phyloP scores from a whole-genome alignment of 1,140 invertebrate genomes.

The Drosophila arizonae region DNA sequence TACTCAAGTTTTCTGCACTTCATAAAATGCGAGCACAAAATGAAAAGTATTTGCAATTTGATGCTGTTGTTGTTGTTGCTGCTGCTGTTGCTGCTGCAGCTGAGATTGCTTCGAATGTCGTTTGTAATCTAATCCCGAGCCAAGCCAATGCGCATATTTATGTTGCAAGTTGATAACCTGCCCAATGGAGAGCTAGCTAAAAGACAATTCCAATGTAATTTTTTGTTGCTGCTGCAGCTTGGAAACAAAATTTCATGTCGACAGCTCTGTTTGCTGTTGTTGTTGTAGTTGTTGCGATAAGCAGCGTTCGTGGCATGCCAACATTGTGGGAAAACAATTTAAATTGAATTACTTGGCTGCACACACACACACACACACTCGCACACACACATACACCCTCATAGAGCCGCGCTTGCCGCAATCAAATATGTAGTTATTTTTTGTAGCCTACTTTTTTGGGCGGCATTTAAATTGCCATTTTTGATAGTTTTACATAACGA shows the following conservation, averaged over 20 bases:
- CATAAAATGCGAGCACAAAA: constrained; percentile 36
- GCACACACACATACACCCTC: neutral
- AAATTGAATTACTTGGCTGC: constrained; percentile 47
- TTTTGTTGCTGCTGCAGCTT: neutral
- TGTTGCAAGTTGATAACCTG: constrained; percentile 38
- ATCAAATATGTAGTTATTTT: constrained; percentile 40
- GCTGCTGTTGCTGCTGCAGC: neutral
- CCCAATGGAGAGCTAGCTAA: constrained; percentile 12
- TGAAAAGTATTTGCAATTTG: constrained; percentile 43
- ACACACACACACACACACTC: constrained; percentile 8
- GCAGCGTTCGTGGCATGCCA: constrained; percentile 47
- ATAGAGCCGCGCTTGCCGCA: constrained; percentile 1
- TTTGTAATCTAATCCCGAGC: constrained; percentile 33
- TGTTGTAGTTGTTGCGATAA: constrained; percentile 32
- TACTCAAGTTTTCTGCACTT: constrained; percentile 32
- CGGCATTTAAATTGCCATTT: constrained; percentile 68
- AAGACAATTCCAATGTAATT: constrained; percentile 18
- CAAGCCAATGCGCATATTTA: constrained; percentile 46
- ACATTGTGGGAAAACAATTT: constrained; percentile 63
- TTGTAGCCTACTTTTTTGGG: constrained; percentile 57
- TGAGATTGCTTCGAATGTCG: constrained; percentile 19
- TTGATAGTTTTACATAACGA: constrained; percentile 60
- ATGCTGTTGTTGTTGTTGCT: neutral
- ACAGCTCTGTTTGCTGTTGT: constrained; percentile 6
- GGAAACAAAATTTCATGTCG: constrained; percentile 29